Evolutionary conservation across 2,888 invertebrate genomes (phyloP).

Genomic region (Hemicrepidius hirtus): DNA sequence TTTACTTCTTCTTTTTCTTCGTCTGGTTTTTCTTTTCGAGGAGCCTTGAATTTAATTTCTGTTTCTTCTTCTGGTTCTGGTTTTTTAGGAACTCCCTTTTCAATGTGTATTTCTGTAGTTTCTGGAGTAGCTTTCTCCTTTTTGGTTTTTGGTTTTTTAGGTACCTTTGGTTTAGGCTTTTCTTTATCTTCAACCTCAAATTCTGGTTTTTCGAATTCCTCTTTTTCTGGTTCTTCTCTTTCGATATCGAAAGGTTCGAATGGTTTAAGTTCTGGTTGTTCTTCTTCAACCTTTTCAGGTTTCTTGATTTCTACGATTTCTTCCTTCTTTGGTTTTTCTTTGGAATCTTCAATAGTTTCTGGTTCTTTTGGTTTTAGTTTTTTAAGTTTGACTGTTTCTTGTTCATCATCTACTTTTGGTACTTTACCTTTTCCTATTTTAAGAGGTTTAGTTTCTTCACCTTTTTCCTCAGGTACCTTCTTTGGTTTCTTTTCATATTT

Average conservation of each 20-base stretch:
- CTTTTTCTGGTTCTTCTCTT: constrained; percentile 60
- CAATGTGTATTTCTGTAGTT: constrained; percentile 65
- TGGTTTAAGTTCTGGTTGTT: constrained; percentile 65
- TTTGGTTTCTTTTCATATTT: constrained; percentile 62
- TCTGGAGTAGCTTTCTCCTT: constrained; percentile 68
- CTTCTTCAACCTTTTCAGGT: constrained; percentile 63
- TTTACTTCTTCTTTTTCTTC: constrained; percentile 67
- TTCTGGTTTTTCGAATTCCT: constrained; percentile 68
- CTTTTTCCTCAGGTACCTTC: constrained; percentile 65
- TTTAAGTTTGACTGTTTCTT: constrained; percentile 66
- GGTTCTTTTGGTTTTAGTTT: constrained; percentile 69
- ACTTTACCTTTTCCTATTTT: constrained; percentile 71
- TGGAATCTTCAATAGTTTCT: constrained; percentile 61
- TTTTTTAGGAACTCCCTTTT: constrained; percentile 64
- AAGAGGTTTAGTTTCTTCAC: constrained; percentile 61
- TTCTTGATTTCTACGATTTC: constrained; percentile 44
- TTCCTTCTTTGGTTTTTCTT: constrained; percentile 63
- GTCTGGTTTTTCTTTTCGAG: constrained; percentile 62
- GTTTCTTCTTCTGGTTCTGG: constrained; percentile 70
- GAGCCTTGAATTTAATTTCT: constrained; percentile 69
- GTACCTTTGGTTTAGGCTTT: constrained; percentile 57
- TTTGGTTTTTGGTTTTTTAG: constrained; percentile 55
- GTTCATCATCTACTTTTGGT: constrained; percentile 64
- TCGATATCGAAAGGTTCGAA: constrained; percentile 70
- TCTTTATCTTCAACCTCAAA: constrained; percentile 59